Evolutionary conservation across 2,888 invertebrate genomes (phyloP), one percentile per base, ranked within the genome.

Genomic region (Cremastinae sp.): DNA sequence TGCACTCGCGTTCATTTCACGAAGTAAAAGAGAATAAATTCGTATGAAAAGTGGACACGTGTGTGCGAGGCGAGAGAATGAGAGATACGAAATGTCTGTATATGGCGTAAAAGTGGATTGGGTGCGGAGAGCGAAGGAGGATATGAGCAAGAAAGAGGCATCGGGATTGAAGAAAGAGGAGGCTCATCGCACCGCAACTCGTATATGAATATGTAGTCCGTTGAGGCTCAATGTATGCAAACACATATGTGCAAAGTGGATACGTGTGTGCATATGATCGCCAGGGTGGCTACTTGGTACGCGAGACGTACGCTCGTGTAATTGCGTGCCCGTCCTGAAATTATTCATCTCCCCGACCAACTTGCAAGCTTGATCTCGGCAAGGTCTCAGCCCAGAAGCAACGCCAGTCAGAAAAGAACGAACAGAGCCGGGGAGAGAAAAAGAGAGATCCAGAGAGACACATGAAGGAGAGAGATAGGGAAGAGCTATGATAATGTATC

Each of bases 261-360:
- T 28, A 28, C 2, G 68, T 72, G 80, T 70, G 71, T 66, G 78
- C 71, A 79, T 78, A 76, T 75, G 79, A 74, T 82, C 83, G 81
- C 80, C 80, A 82, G 83, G 81, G 81, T 82, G 84, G 88, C 89
- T 89, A 89, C 89, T 89, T 88, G 87, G 88, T 89, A 89, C 88
- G 88, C 89, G 87, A 88, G 87, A 87, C 88, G 87, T 88, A 88
- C 86, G 87, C 87, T 85, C 86, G 84, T 85, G 87, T 89, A 89
- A 89, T 89, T 89, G 88, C 89, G 88, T 88, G 87, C 85, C 87
- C 84, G 87, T 88, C 85, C 87, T 89, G 88, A 89, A 89, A 89
- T 89, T 89, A 89, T 89, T 89, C 89, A 89, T 89, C 88, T 87
- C 85, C 85, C 84, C 85, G 84, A 80, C 81, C 72, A 64, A 79